Conservation (phyloP, 2,797 vertebrate species). For the Brachyalestes nurse region DNA sequence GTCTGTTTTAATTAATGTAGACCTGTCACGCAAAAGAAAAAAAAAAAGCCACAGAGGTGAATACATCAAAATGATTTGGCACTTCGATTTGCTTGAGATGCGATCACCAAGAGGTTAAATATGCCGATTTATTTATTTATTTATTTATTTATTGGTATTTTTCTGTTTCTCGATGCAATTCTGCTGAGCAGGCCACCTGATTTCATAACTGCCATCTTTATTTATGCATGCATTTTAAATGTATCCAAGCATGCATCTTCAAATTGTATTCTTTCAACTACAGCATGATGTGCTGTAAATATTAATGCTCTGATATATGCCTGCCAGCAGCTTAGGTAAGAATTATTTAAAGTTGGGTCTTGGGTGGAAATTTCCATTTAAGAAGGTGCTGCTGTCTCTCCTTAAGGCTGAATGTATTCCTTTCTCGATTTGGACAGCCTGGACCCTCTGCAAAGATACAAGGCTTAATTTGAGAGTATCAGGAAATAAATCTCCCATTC, state of each 20-base stretch:
- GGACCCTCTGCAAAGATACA: conserved; percentile 44
- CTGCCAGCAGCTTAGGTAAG: conserved; percentile 54
- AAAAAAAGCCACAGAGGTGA: not conserved
- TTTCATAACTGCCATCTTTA: conserved; percentile 58
- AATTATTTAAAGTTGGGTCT: conserved; percentile 53
- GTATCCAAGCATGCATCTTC: conserved; percentile 58
- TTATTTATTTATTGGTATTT: conserved; percentile 9
- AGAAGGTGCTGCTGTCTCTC: conserved; percentile 36
- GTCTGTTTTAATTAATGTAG: conserved; percentile 29
- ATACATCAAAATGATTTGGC: not conserved
- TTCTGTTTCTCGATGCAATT: conserved; percentile 40
- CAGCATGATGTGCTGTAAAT: conserved; percentile 59
- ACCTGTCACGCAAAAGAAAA: conserved; percentile 11
- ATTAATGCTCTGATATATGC: conserved; percentile 63
- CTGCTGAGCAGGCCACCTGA: conserved; percentile 52
- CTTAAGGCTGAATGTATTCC: conserved; percentile 44
- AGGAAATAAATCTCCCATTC: conserved; percentile 38
- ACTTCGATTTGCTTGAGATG: conserved; percentile 5
- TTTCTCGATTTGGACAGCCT: conserved; percentile 27
- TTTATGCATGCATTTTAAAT: conserved; percentile 64
- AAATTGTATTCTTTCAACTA: conserved; percentile 59
- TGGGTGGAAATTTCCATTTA: conserved; percentile 55
- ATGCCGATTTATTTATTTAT: not conserved
- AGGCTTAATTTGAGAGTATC: conserved; percentile 44
- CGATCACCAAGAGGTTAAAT: conserved; percentile 14